Percentiles rank a stretch among this genome's conserved stretches.
Evolutionary conservation across 2,888 invertebrate genomes (phyloP).

Genomic region (Coleophora deauratella): DNA sequence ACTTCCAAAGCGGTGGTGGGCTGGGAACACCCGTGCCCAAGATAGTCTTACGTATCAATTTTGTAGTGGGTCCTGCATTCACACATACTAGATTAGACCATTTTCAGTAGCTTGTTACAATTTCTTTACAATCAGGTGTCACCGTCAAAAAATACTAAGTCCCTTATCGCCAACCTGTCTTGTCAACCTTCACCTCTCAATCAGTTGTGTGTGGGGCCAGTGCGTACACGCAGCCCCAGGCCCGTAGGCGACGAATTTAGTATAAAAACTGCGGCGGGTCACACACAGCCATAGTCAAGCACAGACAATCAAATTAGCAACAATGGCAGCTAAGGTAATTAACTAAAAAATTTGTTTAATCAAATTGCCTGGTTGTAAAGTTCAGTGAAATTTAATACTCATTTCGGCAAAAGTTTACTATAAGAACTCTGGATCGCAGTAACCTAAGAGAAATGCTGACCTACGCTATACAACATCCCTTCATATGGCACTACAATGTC

Average conservation of each 20-base stretch:
- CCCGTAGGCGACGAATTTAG: constrained; percentile 9
- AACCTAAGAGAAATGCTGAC: too few relatives aligned
- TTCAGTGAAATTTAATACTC: too few relatives aligned
- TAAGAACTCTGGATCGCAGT: too few relatives aligned
- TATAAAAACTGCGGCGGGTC: constrained; percentile 47
- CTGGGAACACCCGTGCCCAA: too few relatives aligned
- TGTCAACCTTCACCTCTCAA: constrained; percentile 37
- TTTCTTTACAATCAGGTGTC: not conserved
- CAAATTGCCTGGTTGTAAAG: too few relatives aligned
- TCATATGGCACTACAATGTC: too few relatives aligned
- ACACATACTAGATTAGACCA: not conserved
- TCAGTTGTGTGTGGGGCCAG: constrained; percentile 23
- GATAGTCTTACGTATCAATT: not conserved
- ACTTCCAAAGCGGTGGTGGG: too few relatives aligned
- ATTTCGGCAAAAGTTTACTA: too few relatives aligned
- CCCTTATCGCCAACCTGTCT: not conserved
- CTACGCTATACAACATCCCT: too few relatives aligned
- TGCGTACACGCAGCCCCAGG: constrained; percentile 25
- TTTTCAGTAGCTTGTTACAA: not conserved
- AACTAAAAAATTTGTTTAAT: constrained; percentile 2
- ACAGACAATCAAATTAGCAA: constrained; percentile 36
- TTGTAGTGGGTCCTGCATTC: not conserved
- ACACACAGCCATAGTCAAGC: constrained; percentile 37
- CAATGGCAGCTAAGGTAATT: constrained; percentile 57
- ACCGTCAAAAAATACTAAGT: not conserved